Conservation (phyloP, 2,797 vertebrate genomes). For the Sebastiscus albofasciatus region DNA sequence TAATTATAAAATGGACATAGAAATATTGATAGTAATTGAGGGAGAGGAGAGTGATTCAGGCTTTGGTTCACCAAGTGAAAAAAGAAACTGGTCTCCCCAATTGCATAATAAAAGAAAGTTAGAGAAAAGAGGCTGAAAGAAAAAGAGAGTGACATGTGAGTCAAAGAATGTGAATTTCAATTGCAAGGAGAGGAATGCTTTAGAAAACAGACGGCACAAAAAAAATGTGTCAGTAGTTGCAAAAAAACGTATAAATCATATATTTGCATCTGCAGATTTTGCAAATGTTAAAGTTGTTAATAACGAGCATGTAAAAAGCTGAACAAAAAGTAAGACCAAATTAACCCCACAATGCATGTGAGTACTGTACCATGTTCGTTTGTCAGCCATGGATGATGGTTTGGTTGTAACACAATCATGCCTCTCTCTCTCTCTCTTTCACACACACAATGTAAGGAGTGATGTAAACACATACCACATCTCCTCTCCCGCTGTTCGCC, state of each 20-base stretch:
- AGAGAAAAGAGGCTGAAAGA: constrained; percentile 44
- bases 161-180: constrained; percentile 66
- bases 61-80: not conserved
- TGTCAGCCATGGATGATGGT: not conserved
- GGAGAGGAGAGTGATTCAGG: not conserved
- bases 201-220: constrained; percentile 18
- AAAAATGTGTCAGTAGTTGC: not conserved
- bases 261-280: not conserved
- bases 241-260: not conserved
- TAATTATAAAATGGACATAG: not conserved
- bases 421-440: too few species aligned
- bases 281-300: not conserved
- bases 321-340: not conserved
- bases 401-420: not conserved
- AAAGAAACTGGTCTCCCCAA: constrained; percentile 16
- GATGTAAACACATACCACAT: constrained; percentile 38
- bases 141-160: constrained; percentile 46
- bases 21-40: not conserved
- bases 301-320: not conserved
- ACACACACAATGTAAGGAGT: not conserved
- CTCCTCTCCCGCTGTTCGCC: not conserved
- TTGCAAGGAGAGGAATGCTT: constrained; percentile 54
- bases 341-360: not conserved
- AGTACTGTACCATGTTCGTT: not conserved
- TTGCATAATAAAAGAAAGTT: constrained; percentile 51